These are phyloP conservation scores for Cherax destructor DNA, from an alignment of 1,140 invertebrate species.

Conservation along the genomic window DNA sequence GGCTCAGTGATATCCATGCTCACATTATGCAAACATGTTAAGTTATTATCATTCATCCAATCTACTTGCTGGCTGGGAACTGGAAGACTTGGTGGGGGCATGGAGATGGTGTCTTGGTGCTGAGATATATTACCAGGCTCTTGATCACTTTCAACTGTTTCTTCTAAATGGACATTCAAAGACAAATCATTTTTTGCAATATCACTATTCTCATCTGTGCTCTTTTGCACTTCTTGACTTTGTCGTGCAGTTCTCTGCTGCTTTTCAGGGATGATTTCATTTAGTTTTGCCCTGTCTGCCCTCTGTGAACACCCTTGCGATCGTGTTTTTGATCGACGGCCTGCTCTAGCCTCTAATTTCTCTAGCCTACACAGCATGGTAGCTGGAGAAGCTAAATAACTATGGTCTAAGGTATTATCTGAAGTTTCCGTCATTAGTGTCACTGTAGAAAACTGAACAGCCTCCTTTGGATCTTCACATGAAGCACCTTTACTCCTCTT, in stretches of 20 bases:
- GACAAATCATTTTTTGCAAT: background rate
- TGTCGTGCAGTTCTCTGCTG: background rate
- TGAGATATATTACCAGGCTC: background rate
- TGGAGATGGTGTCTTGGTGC: background rate
- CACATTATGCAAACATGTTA: slow-evolving; percentile 45
- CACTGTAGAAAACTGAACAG: background rate
- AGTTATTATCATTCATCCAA: slow-evolving; percentile 6
- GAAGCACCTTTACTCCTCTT: background rate
- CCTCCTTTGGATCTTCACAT: background rate
- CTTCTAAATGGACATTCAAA: background rate
- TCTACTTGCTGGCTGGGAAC: background rate
- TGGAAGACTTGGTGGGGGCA: background rate
- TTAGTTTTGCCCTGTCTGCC: background rate
- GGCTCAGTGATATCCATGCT: slow-evolving; percentile 62
- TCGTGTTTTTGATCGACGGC: slow-evolving; percentile 19
- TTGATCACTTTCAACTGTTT: background rate
- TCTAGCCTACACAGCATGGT: slow-evolving; percentile 35
- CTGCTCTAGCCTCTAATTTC: slow-evolving; percentile 36
- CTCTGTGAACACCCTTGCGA: background rate
- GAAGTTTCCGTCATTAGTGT: background rate
- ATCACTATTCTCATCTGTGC: background rate
- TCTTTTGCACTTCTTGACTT: background rate
- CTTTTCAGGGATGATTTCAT: background rate
- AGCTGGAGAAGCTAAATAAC: slow-evolving; percentile 41
- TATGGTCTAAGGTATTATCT: slow-evolving; percentile 10